Evolutionary conservation across 2,797 vertebrate genomes (phyloP).

Genomic region (Discoglossus pictus): DNA sequence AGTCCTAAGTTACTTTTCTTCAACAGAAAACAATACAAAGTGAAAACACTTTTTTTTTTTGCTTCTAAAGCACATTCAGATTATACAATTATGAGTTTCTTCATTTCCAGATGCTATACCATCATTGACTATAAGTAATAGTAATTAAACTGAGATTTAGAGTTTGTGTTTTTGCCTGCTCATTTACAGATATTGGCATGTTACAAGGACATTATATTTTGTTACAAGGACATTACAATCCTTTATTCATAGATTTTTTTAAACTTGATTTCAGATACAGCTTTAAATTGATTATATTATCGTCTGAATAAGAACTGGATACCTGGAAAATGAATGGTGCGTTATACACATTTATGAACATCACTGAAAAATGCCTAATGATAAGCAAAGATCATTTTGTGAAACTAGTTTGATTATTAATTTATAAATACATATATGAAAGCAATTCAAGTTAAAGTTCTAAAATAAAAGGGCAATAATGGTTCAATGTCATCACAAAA

Average conservation of each 20-base stretch:
- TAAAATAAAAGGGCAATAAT: not conserved
- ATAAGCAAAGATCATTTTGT: not conserved
- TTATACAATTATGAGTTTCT: constrained; percentile 14
- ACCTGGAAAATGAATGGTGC: constrained; percentile 19
- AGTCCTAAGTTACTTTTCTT: not conserved
- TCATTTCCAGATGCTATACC: not conserved
- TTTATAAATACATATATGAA: too few relatives aligned
- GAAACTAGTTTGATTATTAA: not conserved
- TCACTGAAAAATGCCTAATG: constrained; percentile 9
- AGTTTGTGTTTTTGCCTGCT: constrained; percentile 6
- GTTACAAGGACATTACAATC: constrained; percentile 13
- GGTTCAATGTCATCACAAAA: too few relatives aligned
- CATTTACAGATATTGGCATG: constrained; percentile 28
- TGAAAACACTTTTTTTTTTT: too few relatives aligned
- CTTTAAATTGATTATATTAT: constrained; percentile 20
- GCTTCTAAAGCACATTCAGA: constrained; percentile 14
- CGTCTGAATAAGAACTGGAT: constrained; percentile 2
- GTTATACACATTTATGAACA: not conserved
- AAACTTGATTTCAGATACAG: not conserved
- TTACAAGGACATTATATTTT: constrained; percentile 9
- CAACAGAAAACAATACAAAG: constrained; percentile 15
- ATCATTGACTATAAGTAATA: constrained; percentile 9
- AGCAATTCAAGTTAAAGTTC: not conserved
- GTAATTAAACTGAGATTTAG: constrained; percentile 24
- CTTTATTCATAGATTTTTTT: constrained; percentile 9